Percentiles rank a stretch among this genome's conserved stretches.
These are phyloP conservation scores for Lamproptera curius DNA, from an alignment of 2,888 invertebrate species.

Conservation along the genomic window DNA sequence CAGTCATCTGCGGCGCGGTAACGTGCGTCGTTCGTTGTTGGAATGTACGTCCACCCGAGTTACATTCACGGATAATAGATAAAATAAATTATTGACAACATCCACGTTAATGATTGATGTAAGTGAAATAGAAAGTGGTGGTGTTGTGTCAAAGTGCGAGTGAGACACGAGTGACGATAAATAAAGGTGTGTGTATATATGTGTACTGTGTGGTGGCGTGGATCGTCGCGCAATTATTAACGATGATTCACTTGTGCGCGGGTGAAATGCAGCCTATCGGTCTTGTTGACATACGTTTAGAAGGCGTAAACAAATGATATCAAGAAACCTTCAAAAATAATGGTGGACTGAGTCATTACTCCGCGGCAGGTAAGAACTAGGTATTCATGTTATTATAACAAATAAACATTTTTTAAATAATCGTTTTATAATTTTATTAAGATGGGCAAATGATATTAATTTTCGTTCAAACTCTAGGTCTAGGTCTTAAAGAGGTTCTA, in stretches of 20 bases:
- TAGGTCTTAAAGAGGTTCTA: too few relatives aligned
- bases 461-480: too few relatives aligned
- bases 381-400: slow-evolving; percentile 15
- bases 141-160: slow-evolving; percentile 36
- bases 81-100: slow-evolving; percentile 43
- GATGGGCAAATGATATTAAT: neutral
- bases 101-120: slow-evolving; percentile 40
- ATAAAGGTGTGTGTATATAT: slow-evolving; percentile 57
- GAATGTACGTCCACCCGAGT: slow-evolving; percentile 37
- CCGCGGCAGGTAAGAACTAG: slow-evolving; percentile 58
- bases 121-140: slow-evolving; percentile 39
- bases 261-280: slow-evolving; percentile 76
- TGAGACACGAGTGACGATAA: slow-evolving; percentile 58
- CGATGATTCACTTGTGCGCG: slow-evolving; percentile 77
- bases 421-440: too few relatives aligned
- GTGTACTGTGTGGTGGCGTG: slow-evolving; percentile 63
- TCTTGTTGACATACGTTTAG: slow-evolving; percentile 74
- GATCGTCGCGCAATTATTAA: slow-evolving; percentile 76
- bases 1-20: slow-evolving; percentile 66
- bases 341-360: slow-evolving; percentile 66
- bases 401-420: slow-evolving; percentile 13
- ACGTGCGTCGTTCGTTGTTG: slow-evolving; percentile 53
- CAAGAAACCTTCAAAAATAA: slow-evolving; percentile 57
- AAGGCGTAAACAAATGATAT: slow-evolving; percentile 73
- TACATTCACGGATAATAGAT: slow-evolving; percentile 43